These are phyloP conservation scores for Percopsis transmontana DNA, from an alignment of 2,113 vertebrate genomes.

Conservation along the genomic window DNA sequence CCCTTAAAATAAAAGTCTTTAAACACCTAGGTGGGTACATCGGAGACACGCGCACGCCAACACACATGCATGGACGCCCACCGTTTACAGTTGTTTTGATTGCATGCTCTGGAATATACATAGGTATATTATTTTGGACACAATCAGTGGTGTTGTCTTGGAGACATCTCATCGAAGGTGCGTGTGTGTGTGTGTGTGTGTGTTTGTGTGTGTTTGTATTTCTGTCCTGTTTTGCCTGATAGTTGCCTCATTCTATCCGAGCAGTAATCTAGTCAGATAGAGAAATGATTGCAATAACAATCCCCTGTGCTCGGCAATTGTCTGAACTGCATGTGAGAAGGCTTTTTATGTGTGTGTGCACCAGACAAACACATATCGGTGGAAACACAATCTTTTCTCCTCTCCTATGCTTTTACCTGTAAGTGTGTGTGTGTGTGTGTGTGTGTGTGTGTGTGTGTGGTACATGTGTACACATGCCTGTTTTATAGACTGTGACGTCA, in stretches of 20 bases:
- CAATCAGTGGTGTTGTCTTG: background rate
- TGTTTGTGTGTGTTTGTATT: background rate
- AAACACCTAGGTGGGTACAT: slow-evolving; percentile 54
- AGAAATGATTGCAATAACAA: too few relatives aligned
- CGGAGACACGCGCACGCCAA: slow-evolving; percentile 28
- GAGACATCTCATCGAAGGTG: background rate
- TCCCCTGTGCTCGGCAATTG: too few relatives aligned
- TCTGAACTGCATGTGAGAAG: too few relatives aligned
- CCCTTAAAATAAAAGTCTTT: slow-evolving; percentile 62
- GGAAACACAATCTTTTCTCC: too few relatives aligned
- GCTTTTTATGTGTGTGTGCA: too few relatives aligned
- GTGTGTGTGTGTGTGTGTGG: background rate
- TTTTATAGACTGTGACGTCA: too few relatives aligned
- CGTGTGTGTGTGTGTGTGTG: slow-evolving; percentile 2
- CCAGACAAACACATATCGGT: too few relatives aligned
- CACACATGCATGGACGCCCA: slow-evolving; percentile 25
- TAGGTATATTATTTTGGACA: slow-evolving; percentile 10
- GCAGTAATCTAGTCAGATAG: too few relatives aligned
- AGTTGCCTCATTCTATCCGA: background rate
- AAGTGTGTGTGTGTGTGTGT: background rate
- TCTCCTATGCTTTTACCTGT: background rate
- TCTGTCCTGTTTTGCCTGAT: background rate
- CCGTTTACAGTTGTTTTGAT: slow-evolving; percentile 31
- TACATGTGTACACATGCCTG: too few relatives aligned
- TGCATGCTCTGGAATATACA: slow-evolving; percentile 26